phyloP scores from a whole-genome alignment of 2,888 invertebrate species.

The Epirrhoe tristata region DNA sequence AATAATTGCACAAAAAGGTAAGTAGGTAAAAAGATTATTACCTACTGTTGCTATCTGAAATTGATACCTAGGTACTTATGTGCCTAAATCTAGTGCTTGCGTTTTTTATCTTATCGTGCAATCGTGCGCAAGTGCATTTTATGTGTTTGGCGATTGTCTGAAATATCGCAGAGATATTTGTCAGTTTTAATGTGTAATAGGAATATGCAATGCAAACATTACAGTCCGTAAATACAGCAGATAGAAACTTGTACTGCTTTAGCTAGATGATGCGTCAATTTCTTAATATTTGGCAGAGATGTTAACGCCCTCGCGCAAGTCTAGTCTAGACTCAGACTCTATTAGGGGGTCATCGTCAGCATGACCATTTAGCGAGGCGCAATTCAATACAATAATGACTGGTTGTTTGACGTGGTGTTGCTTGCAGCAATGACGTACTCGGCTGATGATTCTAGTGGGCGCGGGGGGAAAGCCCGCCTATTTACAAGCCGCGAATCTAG shows the following conservation, averaged over 20 bases:
- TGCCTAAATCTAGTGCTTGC: not conserved
- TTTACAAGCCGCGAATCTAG: slow-evolving; percentile 73
- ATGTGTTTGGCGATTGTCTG: slow-evolving; percentile 9
- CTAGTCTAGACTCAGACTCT: slow-evolving; percentile 44
- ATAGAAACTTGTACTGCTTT: slow-evolving; percentile 35
- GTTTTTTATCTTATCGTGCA: slow-evolving; percentile 1
- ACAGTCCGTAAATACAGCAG: slow-evolving; percentile 17
- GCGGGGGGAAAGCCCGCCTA: slow-evolving; percentile 69
- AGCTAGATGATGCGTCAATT: slow-evolving; percentile 43
- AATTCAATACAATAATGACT: slow-evolving; percentile 42
- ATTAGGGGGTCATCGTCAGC: slow-evolving; percentile 46
- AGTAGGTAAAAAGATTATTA: not conserved
- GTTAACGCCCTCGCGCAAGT: slow-evolving; percentile 47
- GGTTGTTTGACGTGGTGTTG: slow-evolving; percentile 39
- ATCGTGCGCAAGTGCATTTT: slow-evolving; percentile 10
- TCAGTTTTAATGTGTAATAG: not conserved
- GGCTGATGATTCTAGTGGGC: slow-evolving; percentile 53
- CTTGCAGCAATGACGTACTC: slow-evolving; percentile 53
- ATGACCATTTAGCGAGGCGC: slow-evolving; percentile 39
- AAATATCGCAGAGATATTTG: not conserved
- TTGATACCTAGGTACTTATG: not conserved
- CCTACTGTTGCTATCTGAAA: slow-evolving; percentile 30
- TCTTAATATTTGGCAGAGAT: slow-evolving; percentile 47
- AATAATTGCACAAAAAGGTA: not conserved
- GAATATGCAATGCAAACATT: slow-evolving; percentile 13